Percentiles rank a stretch among this genome's conserved stretches.
phyloP scores from a whole-genome alignment of 2,888 invertebrate genomes.

The Plagodis dolabraria region DNA sequence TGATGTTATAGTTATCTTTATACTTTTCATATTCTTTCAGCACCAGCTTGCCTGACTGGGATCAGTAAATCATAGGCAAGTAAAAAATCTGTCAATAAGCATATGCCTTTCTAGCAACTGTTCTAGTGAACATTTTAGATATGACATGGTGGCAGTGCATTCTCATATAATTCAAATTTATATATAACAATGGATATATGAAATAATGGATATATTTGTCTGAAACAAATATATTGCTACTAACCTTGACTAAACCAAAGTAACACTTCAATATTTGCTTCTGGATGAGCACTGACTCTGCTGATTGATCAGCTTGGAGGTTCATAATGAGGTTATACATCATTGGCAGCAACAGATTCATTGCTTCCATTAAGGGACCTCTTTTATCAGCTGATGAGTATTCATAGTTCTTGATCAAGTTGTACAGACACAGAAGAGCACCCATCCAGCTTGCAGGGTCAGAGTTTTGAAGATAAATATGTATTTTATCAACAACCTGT shows the following conservation, averaged over 20 bases:
- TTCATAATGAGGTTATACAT: conserved; percentile 93
- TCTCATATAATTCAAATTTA: too few species aligned
- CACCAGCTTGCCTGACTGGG: conserved; percentile 97
- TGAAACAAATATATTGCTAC: conserved; percentile 6
- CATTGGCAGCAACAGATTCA: conserved; percentile 96
- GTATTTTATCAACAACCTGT: conserved; percentile 97
- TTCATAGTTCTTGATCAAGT: conserved; percentile 96
- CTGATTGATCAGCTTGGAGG: conserved; percentile 93
- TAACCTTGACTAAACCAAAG: conserved; percentile 94
- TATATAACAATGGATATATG: too few species aligned
- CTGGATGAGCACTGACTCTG: conserved; percentile 95
- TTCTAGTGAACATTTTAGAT: too few species aligned
- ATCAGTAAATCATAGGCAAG: conserved; percentile 94
- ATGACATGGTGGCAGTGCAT: too few species aligned
- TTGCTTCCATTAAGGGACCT: conserved; percentile 95
- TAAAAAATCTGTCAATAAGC: too few species aligned
- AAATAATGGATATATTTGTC: too few species aligned
- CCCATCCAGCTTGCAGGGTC: conserved; percentile 95
- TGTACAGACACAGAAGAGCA: conserved; percentile 95
- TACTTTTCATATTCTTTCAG: conserved; percentile 97
- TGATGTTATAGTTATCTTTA: too few species aligned
- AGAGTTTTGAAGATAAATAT: conserved; percentile 95
- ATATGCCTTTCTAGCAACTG: too few species aligned
- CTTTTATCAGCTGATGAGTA: conserved; percentile 96
- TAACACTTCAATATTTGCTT: conserved; percentile 96